Percentiles rank a stretch among this genome's conserved stretches.
These are phyloP conservation scores for Hypomesus transpacificus DNA, from an alignment of 2,113 vertebrate genomes.

Conservation along the genomic window DNA sequence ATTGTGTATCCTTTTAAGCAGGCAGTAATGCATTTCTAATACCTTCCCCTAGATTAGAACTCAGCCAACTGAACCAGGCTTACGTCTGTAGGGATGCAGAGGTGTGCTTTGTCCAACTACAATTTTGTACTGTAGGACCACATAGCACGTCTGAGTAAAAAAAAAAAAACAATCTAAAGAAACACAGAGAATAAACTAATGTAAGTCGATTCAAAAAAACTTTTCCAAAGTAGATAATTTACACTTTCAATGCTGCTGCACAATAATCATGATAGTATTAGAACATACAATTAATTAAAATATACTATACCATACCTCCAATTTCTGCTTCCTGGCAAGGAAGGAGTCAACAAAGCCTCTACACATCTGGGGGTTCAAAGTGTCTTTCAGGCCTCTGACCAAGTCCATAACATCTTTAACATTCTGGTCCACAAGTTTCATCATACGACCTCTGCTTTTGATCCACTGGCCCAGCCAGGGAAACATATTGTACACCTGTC, in stretches of 20 bases:
- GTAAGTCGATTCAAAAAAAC: no score
- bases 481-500: conserved; percentile 66
- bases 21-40: no score
- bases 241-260: neutral
- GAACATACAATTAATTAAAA: neutral
- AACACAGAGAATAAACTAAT: no score
- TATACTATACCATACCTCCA: neutral
- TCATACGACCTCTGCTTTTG: conserved; percentile 29
- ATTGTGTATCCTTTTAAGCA: no score
- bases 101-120: no score
- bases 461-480: conserved; percentile 53
- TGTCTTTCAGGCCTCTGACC: conserved; percentile 42
- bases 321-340: conserved; percentile 41
- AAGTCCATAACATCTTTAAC: conserved; percentile 24
- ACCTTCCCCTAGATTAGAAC: no score
- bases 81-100: no score
- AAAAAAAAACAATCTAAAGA: neutral
- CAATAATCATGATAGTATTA: neutral
- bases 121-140: no score
- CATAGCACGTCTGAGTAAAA: neutral
- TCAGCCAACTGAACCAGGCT: no score
- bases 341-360: conserved; percentile 64
- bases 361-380: conserved; percentile 44
- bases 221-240: no score
- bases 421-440: neutral